Conservation (phyloP, 1,140 invertebrate species). For the Aricia agestis region DNA sequence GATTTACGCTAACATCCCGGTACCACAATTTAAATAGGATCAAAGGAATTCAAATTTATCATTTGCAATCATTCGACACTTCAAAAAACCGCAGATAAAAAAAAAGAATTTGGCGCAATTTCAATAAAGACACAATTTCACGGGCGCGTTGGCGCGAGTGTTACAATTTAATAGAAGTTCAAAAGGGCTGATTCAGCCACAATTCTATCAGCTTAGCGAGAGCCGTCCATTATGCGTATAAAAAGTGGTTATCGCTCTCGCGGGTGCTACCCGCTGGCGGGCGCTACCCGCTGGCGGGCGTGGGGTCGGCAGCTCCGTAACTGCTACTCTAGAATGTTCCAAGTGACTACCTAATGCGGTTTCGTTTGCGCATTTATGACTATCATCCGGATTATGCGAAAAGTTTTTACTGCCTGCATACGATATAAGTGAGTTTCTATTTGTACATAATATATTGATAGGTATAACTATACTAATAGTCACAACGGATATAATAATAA, state of each 20-base stretch:
- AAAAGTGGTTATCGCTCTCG: slow-evolving; percentile 66
- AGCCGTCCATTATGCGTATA: slow-evolving; percentile 70
- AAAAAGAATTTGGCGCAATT: slow-evolving; percentile 59
- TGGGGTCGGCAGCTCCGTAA: slow-evolving; percentile 26
- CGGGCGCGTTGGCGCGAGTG: slow-evolving; percentile 65
- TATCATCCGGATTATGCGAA: too few species aligned
- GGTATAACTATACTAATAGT: too few species aligned
- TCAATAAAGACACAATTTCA: slow-evolving; percentile 72
- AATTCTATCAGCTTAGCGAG: slow-evolving; percentile 74
- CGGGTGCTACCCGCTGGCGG: slow-evolving; percentile 23
- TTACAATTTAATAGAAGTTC: slow-evolving; percentile 74
- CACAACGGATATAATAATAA: too few species aligned
- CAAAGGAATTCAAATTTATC: slow-evolving; percentile 7
- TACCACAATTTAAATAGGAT: background rate
- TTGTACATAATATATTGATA: too few species aligned
- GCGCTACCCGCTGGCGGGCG: slow-evolving; percentile 23
- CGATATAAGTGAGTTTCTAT: too few species aligned
- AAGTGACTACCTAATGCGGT: slow-evolving; percentile 25
- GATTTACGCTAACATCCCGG: too few species aligned
- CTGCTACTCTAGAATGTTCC: slow-evolving; percentile 34
- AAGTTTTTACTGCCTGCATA: too few species aligned
- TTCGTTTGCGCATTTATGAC: slow-evolving; percentile 15
- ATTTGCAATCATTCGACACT: slow-evolving; percentile 12
- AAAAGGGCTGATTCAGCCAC: slow-evolving; percentile 70
- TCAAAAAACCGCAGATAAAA: slow-evolving; percentile 26